phyloP scores from a whole-genome alignment of 2,888 invertebrate species.

The Tipula confusa region DNA sequence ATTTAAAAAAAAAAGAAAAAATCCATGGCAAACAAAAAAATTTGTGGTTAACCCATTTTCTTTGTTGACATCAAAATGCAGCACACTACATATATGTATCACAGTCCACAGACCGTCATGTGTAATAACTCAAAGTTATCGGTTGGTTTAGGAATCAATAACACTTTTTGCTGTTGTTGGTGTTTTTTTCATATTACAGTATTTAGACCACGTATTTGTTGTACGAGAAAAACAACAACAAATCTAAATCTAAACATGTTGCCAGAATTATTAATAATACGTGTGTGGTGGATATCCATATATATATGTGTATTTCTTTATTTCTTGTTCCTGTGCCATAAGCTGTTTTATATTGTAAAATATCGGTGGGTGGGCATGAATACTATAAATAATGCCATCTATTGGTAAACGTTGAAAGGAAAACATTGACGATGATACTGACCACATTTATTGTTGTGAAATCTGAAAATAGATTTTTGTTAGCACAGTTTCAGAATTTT shows the following conservation, averaged over 20 bases:
- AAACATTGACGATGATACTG: too few relatives aligned
- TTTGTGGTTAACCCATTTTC: not conserved
- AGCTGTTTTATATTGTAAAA: too few relatives aligned
- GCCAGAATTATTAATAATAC: not conserved
- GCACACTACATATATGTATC: not conserved
- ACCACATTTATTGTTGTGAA: too few relatives aligned
- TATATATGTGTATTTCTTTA: too few relatives aligned
- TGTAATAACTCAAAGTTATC: not conserved
- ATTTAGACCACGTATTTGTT: not conserved
- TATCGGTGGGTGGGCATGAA: too few relatives aligned
- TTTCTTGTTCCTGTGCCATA: too few relatives aligned
- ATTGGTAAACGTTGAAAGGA: too few relatives aligned
- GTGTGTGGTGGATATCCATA: not conserved
- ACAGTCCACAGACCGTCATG: not conserved
- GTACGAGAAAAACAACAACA: not conserved
- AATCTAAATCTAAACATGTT: slow-evolving; percentile 15
- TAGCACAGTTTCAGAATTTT: too few relatives aligned
- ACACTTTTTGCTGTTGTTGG: too few relatives aligned
- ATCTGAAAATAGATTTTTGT: too few relatives aligned
- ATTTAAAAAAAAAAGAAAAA: not conserved
- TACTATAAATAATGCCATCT: too few relatives aligned
- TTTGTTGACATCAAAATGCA: not conserved
- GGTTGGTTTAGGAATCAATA: not conserved
- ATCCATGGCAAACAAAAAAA: not conserved
- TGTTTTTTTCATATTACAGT: not conserved